Evolutionary conservation across 2,888 invertebrate genomes (phyloP).

Genomic region (Galerucella pusilla): DNA sequence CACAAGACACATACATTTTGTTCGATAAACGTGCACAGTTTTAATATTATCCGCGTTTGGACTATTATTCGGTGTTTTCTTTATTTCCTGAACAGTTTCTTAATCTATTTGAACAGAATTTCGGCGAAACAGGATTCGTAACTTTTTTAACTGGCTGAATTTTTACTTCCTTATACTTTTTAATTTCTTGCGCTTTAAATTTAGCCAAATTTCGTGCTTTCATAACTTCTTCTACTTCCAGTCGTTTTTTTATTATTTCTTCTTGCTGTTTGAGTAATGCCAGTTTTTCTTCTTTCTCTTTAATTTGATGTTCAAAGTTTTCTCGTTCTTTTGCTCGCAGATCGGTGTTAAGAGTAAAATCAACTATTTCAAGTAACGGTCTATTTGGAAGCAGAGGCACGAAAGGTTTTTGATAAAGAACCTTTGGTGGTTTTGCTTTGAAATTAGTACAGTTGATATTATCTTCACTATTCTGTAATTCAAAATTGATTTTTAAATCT

Average conservation of each 20-base stretch:
- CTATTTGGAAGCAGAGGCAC: slow-evolving; percentile 69
- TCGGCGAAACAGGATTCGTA: slow-evolving; percentile 75
- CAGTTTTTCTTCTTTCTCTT: slow-evolving; percentile 67
- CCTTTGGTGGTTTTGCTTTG: slow-evolving; percentile 73
- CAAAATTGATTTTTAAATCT: background rate
- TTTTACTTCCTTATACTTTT: slow-evolving; percentile 66
- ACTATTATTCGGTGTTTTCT: slow-evolving; percentile 11
- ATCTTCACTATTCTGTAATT: slow-evolving; percentile 61
- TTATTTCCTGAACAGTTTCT: slow-evolving; percentile 10
- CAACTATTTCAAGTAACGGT: slow-evolving; percentile 65
- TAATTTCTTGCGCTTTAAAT: slow-evolving; percentile 74
- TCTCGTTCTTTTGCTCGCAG: slow-evolving; percentile 72
- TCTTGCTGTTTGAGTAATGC: slow-evolving; percentile 34
- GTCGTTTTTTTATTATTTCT: slow-evolving; percentile 54
- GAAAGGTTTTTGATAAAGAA: slow-evolving; percentile 74
- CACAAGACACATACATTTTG: too few species aligned
- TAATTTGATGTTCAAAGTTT: slow-evolving; percentile 70
- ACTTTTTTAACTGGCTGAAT: slow-evolving; percentile 69
- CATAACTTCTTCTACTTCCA: slow-evolving; percentile 66
- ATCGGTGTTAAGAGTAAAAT: slow-evolving; percentile 74
- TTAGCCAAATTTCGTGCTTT: slow-evolving; percentile 70
- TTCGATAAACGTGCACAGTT: too few species aligned
- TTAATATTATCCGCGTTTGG: too few species aligned
- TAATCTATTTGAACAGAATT: slow-evolving; percentile 58
- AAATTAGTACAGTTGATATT: slow-evolving; percentile 62